Evolutionary conservation across 2,113 vertebrate genomes (phyloP).

Genomic region (Nyctereutes procyonoides): DNA sequence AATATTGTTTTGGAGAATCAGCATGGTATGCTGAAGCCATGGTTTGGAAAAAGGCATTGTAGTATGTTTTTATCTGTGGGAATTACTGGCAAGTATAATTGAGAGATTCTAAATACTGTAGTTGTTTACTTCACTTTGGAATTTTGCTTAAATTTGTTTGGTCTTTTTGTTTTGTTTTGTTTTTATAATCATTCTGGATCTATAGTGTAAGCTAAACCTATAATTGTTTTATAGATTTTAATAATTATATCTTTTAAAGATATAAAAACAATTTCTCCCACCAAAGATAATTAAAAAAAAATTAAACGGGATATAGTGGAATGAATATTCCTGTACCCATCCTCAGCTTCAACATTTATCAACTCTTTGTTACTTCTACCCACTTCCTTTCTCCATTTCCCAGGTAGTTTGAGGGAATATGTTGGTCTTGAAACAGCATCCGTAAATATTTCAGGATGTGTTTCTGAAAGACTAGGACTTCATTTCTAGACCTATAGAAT

Average conservation of each 20-base stretch:
- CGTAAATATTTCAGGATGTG: conserved; percentile 20
- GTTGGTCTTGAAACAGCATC: neutral
- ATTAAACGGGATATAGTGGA: neutral
- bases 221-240: conserved; percentile 51
- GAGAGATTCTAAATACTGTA: conserved; percentile 54
- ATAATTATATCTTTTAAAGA: conserved; percentile 43
- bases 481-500: neutral
- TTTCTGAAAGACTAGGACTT: conserved; percentile 4
- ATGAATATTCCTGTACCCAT: neutral
- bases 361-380: neutral
- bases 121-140: conserved; percentile 70
- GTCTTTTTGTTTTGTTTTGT: neutral
- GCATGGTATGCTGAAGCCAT: conserved; percentile 60
- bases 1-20: conserved; percentile 77
- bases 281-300: neutral
- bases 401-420: neutral
- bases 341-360: neutral
- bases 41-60: conserved; percentile 73
- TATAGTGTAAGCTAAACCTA: neutral
- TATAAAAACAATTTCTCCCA: neutral
- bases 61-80: conserved; percentile 76
- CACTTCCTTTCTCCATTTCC: neutral
- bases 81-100: conserved; percentile 68
- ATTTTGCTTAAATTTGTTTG: conserved; percentile 51
- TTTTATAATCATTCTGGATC: neutral